phyloP scores from a whole-genome alignment of 2,888 invertebrate species.

The Bombylius discolor region DNA sequence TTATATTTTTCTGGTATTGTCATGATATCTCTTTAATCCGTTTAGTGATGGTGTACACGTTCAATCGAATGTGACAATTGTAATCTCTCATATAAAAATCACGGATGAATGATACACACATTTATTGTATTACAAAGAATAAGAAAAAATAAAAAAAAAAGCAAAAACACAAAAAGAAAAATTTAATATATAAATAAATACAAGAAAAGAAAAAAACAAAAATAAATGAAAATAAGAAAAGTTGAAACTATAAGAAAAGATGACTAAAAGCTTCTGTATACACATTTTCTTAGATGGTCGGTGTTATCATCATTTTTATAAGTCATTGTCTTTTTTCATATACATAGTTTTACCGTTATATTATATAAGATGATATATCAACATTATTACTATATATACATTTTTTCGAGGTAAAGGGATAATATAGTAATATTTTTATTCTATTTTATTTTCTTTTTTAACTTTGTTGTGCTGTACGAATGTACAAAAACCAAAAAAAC shows the following conservation, averaged over 20 bases:
- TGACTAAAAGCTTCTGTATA: background rate
- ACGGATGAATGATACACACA: background rate
- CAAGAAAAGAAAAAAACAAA: background rate
- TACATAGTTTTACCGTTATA: too few species aligned
- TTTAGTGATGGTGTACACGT: constrained; percentile 7
- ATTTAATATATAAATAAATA: background rate
- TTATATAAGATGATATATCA: too few species aligned
- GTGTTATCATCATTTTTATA: background rate
- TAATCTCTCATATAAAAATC: constrained; percentile 9
- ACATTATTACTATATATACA: too few species aligned
- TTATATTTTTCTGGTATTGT: too few species aligned
- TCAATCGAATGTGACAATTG: constrained; percentile 15
- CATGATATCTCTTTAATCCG: background rate
- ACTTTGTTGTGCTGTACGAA: too few species aligned
- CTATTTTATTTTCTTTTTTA: too few species aligned
- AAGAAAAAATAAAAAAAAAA: background rate
- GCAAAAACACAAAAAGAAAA: background rate
- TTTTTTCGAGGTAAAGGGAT: too few species aligned
- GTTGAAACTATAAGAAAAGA: too few species aligned
- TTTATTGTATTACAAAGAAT: background rate
- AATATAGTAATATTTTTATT: too few species aligned
- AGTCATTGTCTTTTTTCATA: background rate
- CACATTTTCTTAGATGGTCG: background rate
- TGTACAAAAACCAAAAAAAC: too few species aligned
- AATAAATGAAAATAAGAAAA: background rate